Evolutionary conservation across 2,113 vertebrate genomes (phyloP), one percentile per base, ranked within the genome.

Genomic region (Spermophilus dauricus): DNA sequence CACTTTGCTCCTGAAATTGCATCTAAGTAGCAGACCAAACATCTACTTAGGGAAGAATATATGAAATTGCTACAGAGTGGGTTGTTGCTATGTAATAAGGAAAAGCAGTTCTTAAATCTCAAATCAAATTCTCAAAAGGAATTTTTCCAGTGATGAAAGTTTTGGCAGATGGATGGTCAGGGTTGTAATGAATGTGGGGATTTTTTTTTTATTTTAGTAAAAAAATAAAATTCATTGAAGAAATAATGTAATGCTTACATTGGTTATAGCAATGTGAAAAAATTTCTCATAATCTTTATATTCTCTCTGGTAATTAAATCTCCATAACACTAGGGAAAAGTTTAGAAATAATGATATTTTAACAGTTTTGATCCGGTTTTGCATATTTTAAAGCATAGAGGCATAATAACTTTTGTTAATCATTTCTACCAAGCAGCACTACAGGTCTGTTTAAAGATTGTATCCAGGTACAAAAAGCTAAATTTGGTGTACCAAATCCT

Each of bases 61-160:
- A 45, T 70, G 85, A 82, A 96, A 77, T 82, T 93, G 85, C 32
- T 92, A 85, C 26, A 56, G 20, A 77, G 2, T 84, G 24, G n/a
- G 16, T 82, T 78, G 92, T 30, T 86, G 24, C 34, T 91, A 16
- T 76, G 20, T 45, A 87, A 45, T 67, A 82, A 85, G 34, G 30
- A 32, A 63, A 9, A 34, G 8, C 0, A 48, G n/a, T 69, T 86
- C 42, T 83, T 26, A 56, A 86, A 96, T 93, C 18, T 78, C 45
- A 83, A 84, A 65, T 89, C 56, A 91, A 86, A 86, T 73, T 48
- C 83, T 86, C 37, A 42, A 76, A 95, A 70, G 69, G 91, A 95
- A 91, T 1, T 14, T 70, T 97, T 98, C 82, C 10, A 24, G n/a
- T 78, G 75, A 94, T 78, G 70, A 93, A 95, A 75, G 30, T 56